A percentile compares a stretch with the other conserved stretches of the same genome.
Evolutionary conservation across 2,888 invertebrate species (phyloP).

Genomic region (Pristionchus arcanus): DNA sequence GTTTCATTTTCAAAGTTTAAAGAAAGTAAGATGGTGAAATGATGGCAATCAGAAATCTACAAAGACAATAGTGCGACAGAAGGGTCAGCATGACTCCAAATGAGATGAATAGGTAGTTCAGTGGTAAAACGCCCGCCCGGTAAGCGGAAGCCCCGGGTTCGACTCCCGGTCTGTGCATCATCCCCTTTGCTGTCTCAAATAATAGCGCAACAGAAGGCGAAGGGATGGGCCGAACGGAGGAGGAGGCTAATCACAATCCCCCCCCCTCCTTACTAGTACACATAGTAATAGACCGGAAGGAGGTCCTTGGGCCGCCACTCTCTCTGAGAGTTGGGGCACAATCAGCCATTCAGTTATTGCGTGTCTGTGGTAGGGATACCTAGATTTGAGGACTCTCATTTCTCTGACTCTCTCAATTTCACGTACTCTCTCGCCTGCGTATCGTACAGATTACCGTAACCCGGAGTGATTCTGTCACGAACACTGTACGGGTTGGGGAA

Average conservation of each 20-base stretch:
- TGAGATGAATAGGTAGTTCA: too few species aligned
- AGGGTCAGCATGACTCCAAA: too few species aligned
- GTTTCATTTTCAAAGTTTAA: too few species aligned
- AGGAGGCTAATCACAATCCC: conserved; percentile 9
- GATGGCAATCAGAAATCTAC: neutral
- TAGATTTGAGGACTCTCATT: conserved; percentile 9
- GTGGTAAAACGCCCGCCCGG: too few species aligned
- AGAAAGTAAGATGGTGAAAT: neutral
- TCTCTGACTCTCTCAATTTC: neutral
- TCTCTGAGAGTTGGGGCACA: conserved; percentile 28
- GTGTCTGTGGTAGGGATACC: neutral
- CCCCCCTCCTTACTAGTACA: neutral
- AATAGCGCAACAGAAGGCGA: conserved; percentile 20
- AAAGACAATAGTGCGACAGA: conserved; percentile 22
- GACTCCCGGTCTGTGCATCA: too few species aligned
- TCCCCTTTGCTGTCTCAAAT: too few species aligned
- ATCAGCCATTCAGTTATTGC: conserved; percentile 45
- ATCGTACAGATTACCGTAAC: neutral
- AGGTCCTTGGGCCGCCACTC: conserved; percentile 25
- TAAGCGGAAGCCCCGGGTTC: too few species aligned
- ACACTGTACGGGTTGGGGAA: neutral
- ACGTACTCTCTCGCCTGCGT: neutral
- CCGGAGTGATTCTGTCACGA: conserved; percentile 1
- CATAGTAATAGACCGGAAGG: conserved; percentile 20
- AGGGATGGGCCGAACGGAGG: neutral